Evolutionary conservation across 2,888 invertebrate species (phyloP).

Genomic region (Parochlus steinenii): DNA sequence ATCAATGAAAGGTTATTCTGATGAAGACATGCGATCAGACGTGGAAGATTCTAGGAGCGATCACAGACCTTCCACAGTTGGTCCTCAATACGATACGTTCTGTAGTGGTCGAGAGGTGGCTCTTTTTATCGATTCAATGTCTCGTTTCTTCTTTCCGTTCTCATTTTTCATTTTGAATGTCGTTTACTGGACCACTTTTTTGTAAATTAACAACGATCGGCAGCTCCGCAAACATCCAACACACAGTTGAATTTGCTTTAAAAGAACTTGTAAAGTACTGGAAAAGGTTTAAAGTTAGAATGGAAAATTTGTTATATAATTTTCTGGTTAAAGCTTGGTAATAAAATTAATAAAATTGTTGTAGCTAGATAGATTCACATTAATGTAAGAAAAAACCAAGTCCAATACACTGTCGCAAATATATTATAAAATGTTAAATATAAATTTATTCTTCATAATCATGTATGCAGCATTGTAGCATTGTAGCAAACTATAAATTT

Average conservation of each 20-base stretch:
- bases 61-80: slow-evolving; percentile 44
- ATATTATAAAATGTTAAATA: too few relatives aligned
- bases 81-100: slow-evolving; percentile 69
- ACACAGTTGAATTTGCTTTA: neutral
- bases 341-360: too few relatives aligned
- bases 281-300: too few relatives aligned
- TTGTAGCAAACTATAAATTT: too few relatives aligned
- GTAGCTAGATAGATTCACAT: too few relatives aligned
- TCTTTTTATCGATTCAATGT: slow-evolving; percentile 72
- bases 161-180: slow-evolving; percentile 81
- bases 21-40: slow-evolving; percentile 58
- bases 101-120: slow-evolving; percentile 66
- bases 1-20: slow-evolving; percentile 79
- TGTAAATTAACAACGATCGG: slow-evolving; percentile 24
- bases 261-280: neutral
- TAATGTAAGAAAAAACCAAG: too few relatives aligned
- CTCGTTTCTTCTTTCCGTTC: slow-evolving; percentile 77
- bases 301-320: too few relatives aligned
- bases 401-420: too few relatives aligned
- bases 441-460: too few relatives aligned
- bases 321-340: too few relatives aligned
- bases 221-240: neutral
- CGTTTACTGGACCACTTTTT: slow-evolving; percentile 78
- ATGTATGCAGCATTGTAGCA: too few relatives aligned
- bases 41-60: slow-evolving; percentile 51